Conservation (phyloP, 2,797 vertebrate genomes). For the Macrochelys suwanniensis region DNA sequence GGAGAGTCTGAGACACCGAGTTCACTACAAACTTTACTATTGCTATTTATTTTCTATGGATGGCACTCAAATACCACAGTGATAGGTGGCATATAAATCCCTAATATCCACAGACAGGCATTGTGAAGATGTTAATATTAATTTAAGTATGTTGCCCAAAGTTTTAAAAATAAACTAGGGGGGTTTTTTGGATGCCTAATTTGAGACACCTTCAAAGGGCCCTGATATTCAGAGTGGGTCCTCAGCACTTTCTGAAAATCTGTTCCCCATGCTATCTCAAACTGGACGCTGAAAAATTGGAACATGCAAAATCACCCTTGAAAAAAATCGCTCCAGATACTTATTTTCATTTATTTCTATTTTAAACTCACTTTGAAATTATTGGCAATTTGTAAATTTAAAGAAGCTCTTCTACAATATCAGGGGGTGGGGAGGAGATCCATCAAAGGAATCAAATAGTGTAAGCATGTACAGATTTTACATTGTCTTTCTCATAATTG, state of each 20-base stretch:
- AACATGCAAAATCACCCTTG: background rate
- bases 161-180: background rate
- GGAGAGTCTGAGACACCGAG: background rate
- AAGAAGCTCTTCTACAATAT: too few species aligned
- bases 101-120: background rate
- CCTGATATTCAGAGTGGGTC: too few species aligned
- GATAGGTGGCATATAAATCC: background rate
- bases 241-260: too few species aligned
- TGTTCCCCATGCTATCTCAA: background rate
- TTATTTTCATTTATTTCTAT: background rate
- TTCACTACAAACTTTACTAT: fast-evolving
- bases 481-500: too few species aligned
- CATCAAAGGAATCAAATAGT: too few species aligned
- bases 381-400: background rate
- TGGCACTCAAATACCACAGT: background rate
- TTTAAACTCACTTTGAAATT: background rate
- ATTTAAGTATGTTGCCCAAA: background rate
- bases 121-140: background rate
- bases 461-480: too few species aligned
- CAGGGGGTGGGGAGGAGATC: too few species aligned
- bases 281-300: fast-evolving
- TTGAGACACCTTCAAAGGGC: too few species aligned
- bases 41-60: background rate
- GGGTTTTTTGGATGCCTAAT: too few species aligned
- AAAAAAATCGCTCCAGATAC: background rate